phyloP scores from a whole-genome alignment of 2,113 vertebrate species.

The Pseudolaguvia tuberculata region DNA sequence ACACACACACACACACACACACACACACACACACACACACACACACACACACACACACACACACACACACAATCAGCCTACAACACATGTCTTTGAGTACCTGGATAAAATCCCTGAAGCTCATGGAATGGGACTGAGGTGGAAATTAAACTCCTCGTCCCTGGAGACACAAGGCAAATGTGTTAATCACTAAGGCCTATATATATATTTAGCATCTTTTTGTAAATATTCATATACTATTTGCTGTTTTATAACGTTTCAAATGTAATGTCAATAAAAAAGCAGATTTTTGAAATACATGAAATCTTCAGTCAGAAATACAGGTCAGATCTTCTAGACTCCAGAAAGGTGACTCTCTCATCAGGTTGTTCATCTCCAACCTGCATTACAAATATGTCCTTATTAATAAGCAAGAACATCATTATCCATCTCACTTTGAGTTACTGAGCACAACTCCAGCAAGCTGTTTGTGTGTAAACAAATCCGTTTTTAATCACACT shows the following conservation, averaged over 20 bases:
- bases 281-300: neutral
- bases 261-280: too few relatives aligned
- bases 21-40: too few relatives aligned
- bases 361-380: constrained; percentile 13
- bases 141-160: too few relatives aligned
- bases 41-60: too few relatives aligned
- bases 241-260: neutral
- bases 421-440: constrained; percentile 22
- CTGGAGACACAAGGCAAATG: too few relatives aligned
- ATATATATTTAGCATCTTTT: too few relatives aligned
- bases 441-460: constrained; percentile 26
- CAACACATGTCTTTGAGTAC: too few relatives aligned
- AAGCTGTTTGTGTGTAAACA: constrained; percentile 30
- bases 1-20: too few relatives aligned
- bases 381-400: neutral
- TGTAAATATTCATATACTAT: neutral
- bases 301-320: neutral
- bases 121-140: too few relatives aligned
- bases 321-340: neutral
- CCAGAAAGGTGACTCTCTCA: constrained; percentile 20
- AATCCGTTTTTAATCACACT: constrained; percentile 12
- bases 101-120: too few relatives aligned
- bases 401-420: constrained; percentile 55
- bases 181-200: too few relatives aligned
- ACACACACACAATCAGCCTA: too few relatives aligned